Evolutionary conservation across 2,113 vertebrate species (phyloP).

Genomic region (Pimephales promelas): DNA sequence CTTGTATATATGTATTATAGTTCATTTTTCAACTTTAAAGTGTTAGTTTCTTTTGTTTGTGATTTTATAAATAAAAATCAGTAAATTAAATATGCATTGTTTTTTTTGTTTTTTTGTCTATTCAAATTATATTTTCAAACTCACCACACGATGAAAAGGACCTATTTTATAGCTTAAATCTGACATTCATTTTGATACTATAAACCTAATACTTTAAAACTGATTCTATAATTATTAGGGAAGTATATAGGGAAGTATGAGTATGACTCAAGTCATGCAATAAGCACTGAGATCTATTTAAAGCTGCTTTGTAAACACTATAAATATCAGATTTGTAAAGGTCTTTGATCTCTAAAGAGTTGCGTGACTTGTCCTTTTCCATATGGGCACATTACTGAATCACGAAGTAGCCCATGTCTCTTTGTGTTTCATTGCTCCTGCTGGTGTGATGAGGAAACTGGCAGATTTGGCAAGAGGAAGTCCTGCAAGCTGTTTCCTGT

Average conservation of each 20-base stretch:
- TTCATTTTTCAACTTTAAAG: too few relatives aligned
- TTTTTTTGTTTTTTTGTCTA: too few relatives aligned
- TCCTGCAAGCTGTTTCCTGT: slow-evolving; percentile 72
- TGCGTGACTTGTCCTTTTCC: slow-evolving; percentile 51
- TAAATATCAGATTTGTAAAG: slow-evolving; percentile 42
- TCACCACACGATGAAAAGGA: too few relatives aligned
- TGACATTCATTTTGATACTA: background rate
- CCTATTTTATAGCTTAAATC: background rate
- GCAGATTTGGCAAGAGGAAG: slow-evolving; percentile 62
- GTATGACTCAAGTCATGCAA: slow-evolving; percentile 43
- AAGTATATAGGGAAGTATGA: slow-evolving; percentile 15
- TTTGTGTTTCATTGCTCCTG: slow-evolving; percentile 49
- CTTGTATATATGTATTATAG: too few relatives aligned
- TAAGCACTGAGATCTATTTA: slow-evolving; percentile 34
- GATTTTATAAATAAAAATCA: too few relatives aligned
- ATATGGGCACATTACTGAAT: slow-evolving; percentile 42
- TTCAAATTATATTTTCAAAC: too few relatives aligned
- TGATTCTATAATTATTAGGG: too few relatives aligned
- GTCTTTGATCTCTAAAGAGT: slow-evolving; percentile 46
- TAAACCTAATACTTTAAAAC: background rate
- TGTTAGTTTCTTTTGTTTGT: too few relatives aligned
- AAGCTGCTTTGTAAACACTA: slow-evolving; percentile 38
- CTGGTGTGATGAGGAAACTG: slow-evolving; percentile 49
- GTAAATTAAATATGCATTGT: too few relatives aligned
- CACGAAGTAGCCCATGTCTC: slow-evolving; percentile 32